Evolutionary conservation across 2,888 invertebrate genomes (phyloP), one percentile per base, ranked within the genome.

Genomic region (Polydrusus pterygomalis): DNA sequence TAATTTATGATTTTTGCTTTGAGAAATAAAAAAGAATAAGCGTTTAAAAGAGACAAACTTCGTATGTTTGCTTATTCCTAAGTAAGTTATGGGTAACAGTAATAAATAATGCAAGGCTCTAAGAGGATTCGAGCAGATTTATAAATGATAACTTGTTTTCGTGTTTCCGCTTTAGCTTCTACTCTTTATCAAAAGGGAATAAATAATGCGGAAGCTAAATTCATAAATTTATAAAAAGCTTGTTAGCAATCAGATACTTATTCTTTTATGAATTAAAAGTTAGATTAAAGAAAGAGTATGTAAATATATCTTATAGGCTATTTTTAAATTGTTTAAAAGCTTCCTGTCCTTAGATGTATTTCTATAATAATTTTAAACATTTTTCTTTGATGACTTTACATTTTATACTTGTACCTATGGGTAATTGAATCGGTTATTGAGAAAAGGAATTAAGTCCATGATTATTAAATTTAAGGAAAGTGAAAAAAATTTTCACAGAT

Each of bases 71-170:
- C 47, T 62, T 51, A 49, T 20, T 51, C 38, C n/a, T 34, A 71
- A 63, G 43, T 64, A 64, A 63, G 63, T 63, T 64, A 54, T 38
- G 63, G 49, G 34, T 47, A 49, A 43, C 11, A 30, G 51, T 34
- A 63, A 71, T 45, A 63, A 71, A 71, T 71, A 71, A 72, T 51
- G 56, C 56, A 72, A 40, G 30, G 56, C 18, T 20, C 54, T 65
- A 54, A 43, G 34, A 47, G 65, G 47, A 72, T 72, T 65, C 38
- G 51, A 72, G 51, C 30, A 72, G 72, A 65, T 72, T 72, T 72
- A 72, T 72, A 72, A 72, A 56, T 72, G 45, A 72, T 72, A 62
- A 72, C 56, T 72, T 65, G 72, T 65, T 72, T 72, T 72, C 62
- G 60, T 49, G 43, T 30, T 51, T 49, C 49, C 51, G 62, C 49